Evolutionary conservation across 2,797 vertebrate genomes (phyloP).

Genomic region (Fundulus diaphanus): DNA sequence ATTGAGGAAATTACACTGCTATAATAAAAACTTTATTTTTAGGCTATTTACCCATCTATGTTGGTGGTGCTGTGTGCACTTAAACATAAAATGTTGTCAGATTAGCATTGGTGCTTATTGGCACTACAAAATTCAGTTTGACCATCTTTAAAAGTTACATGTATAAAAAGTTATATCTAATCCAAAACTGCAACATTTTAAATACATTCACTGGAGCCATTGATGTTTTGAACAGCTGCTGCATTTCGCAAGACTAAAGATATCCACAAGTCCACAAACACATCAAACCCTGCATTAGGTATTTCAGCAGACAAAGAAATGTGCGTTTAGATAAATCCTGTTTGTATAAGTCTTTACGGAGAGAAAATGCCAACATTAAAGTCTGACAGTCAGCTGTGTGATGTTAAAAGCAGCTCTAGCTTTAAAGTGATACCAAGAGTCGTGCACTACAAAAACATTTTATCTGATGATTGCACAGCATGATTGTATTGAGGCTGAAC

Average conservation of each 20-base stretch:
- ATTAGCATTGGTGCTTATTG: neutral
- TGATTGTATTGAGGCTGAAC: constrained; percentile 32
- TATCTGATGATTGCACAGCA: constrained; percentile 38
- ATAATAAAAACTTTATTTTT: too few species aligned
- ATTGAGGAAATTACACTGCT: too few species aligned
- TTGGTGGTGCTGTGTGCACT: too few species aligned
- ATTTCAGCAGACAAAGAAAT: neutral
- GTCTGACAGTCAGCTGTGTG: constrained; percentile 23
- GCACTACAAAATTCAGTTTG: neutral
- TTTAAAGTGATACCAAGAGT: constrained; percentile 19
- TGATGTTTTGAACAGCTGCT: constrained; percentile 12
- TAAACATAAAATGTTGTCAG: too few species aligned
- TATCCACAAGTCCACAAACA: constrained; percentile 13
- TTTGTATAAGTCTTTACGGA: constrained; percentile 9
- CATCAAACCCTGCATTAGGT: neutral
- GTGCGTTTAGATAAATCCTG: constrained; percentile 7
- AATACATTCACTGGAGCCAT: constrained; percentile 11
- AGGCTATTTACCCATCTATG: too few species aligned
- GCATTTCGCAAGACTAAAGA: neutral
- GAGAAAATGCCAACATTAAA: constrained; percentile 1
- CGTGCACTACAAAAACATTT: constrained; percentile 10
- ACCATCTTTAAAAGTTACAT: constrained; percentile 5
- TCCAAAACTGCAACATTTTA: constrained; percentile 8
- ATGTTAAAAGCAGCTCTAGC: constrained; percentile 31
- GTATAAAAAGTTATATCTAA: constrained; percentile 25